Evolutionary conservation across 1,140 invertebrate species (phyloP), one percentile per base, ranked within the genome.

Genomic region (Drosophila ironensis): DNA sequence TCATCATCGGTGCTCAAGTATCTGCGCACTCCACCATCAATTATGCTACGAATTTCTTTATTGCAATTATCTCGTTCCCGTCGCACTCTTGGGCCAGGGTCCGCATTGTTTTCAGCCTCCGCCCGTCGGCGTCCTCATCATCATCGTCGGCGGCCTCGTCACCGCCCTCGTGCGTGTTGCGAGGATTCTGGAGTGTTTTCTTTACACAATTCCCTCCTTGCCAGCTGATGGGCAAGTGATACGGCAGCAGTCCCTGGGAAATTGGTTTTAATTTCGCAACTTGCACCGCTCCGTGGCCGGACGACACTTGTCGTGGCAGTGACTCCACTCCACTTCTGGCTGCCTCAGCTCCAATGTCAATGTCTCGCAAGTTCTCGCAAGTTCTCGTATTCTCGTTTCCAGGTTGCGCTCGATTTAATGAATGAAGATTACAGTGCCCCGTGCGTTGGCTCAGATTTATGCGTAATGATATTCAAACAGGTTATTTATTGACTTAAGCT

Each of bases 11-110:
- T 22, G 54, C 56, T 60, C 51, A 60, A 60, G 56, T 60, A 54
- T 54, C 19, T 57, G 51, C 25, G 17, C n/a, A 47, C 27, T 33
- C 25, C 37, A 6, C 8, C 33, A 14, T 59, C 45, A 48, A 71
- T 76, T 51, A 60, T 56, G 40, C 28, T 52, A 59, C 76, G 52
- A 52, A 66, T 72, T 77, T 42, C 69, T 70, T 84, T 77, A 73
- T 54, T 60, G 42, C 69, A 73, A 82, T 84, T 74, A 78, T 73
- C 80, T 82, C 74, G 78, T 86, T 78, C 80, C 86, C 74, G 78
- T 86, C 74, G 63, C 45, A 50, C 47, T 30, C 66, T 41, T 19
- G 22, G 27, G 28, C 20, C 16, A 22, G 5, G 4, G 4, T 27
- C 46, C 27, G 30, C 80, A 82, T 82, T 82, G 78, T 73, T 82